Evolutionary conservation across 1,140 invertebrate genomes (phyloP), one percentile per base, ranked within the genome.

Genomic region (Octopus sinensis): DNA sequence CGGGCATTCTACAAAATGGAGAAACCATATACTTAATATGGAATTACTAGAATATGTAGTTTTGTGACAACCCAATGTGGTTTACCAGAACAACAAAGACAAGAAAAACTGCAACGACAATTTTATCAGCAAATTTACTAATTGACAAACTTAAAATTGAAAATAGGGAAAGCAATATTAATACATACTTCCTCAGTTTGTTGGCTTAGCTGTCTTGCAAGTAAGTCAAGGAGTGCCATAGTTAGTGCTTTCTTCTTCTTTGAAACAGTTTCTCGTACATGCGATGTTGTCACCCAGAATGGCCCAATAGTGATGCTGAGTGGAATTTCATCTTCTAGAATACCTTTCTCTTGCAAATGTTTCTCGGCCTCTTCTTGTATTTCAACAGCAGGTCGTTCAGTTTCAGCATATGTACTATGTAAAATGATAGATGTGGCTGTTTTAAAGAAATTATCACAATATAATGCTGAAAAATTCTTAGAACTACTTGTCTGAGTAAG

Each of bases 291-390:
- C 9, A 95, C 87, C 30, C 91, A 89, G 87, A 94, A 95, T 0
- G 94, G 93, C 0, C 94, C 95, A 78, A 95, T 95, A 43, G 91
- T 89, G 53, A 95, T 94, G 53, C 88, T 94, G 80, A 91, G 91
- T 13, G 93, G 92, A 80, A 91, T 86, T 3, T 84, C 84, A 4
- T 86, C 80, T 76, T 91, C 91, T 17, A 91, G 81, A 6, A 86
- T 84, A 54, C 90, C 88, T 76, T 90, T 89, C 82, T 90, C 88
- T 56, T 85, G 83, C 79, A 91, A 80, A 76, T 91, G 90, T 82
- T 87, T 88, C 82, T 90, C 89, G 6, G 91, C 89, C 84, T 91
- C 90, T 71, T 87, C 84, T 82, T 90, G 90, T 6, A 91, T 87
- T 81, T 91, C 88, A 13, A 86, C 87, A 43, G 90, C 89, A 17